Percentiles rank a stretch among this genome's conserved stretches.
phyloP scores from a whole-genome alignment of 2,888 invertebrate genomes.

The Gortyna flavago region DNA sequence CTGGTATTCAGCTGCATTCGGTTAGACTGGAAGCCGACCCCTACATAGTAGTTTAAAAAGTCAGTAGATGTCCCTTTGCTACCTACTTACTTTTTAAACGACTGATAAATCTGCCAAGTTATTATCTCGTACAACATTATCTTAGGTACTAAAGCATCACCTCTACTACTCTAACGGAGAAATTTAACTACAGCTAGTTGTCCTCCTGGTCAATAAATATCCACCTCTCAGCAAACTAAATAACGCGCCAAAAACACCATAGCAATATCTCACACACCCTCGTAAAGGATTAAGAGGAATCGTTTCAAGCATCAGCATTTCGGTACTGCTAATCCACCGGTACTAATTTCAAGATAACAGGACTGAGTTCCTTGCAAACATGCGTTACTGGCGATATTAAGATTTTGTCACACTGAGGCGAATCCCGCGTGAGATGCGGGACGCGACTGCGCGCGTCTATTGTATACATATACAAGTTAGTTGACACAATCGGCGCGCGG shows the following conservation, averaged over 20 bases:
- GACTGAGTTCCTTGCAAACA: slow-evolving; percentile 70
- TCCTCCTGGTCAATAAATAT: slow-evolving; percentile 81
- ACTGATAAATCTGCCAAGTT: neutral
- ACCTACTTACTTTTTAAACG: neutral
- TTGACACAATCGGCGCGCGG: neutral
- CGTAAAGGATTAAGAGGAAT: slow-evolving; percentile 74
- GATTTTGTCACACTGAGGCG: neutral
- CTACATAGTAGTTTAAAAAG: neutral
- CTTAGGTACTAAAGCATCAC: neutral
- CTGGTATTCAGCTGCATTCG: too few relatives aligned
- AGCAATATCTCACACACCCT: slow-evolving; percentile 74
- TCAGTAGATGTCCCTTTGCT: neutral
- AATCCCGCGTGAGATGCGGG: neutral
- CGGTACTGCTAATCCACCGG: slow-evolving; percentile 68
- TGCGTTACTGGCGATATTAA: slow-evolving; percentile 70
- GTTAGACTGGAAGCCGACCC: too few relatives aligned
- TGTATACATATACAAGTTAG: neutral
- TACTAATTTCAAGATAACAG: slow-evolving; percentile 82
- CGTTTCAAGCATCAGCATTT: slow-evolving; percentile 43
- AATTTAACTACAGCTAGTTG: slow-evolving; percentile 69
- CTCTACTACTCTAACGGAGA: slow-evolving; percentile 54
- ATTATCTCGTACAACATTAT: neutral
- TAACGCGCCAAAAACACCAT: slow-evolving; percentile 66
- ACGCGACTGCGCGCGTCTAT: neutral
- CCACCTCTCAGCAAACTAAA: slow-evolving; percentile 76